Percentiles rank a stretch among this genome's conserved stretches.
phyloP scores from a whole-genome alignment of 1,140 invertebrate genomes.

The Camponotus floridanus region DNA sequence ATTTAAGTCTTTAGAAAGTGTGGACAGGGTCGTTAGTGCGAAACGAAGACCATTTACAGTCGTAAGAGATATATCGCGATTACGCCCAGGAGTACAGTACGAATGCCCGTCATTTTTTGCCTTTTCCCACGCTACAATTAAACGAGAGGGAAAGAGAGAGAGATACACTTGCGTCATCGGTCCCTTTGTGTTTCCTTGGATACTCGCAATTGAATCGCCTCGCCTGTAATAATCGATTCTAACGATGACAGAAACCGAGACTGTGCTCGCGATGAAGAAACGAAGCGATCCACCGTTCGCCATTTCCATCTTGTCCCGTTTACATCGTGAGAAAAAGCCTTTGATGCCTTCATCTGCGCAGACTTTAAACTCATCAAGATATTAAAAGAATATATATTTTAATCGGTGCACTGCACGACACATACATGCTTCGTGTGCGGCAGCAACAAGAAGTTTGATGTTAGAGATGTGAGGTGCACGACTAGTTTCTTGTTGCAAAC shows the following conservation, averaged over 20 bases:
- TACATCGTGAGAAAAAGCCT: neutral
- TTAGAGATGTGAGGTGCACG: conserved; percentile 24
- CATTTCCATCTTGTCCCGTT: conserved; percentile 4
- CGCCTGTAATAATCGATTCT: conserved; percentile 43
- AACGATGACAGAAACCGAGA: conserved; percentile 2
- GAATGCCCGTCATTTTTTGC: conserved; percentile 31
- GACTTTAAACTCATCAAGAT: neutral
- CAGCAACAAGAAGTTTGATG: conserved; percentile 38
- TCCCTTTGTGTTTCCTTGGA: neutral
- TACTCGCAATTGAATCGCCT: conserved; percentile 10
- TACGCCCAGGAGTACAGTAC: neutral
- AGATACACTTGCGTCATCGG: conserved; percentile 31
- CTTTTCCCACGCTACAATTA: conserved; percentile 34
- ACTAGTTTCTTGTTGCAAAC: conserved; percentile 11
- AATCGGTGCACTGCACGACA: conserved; percentile 17
- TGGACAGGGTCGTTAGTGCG: conserved; percentile 55
- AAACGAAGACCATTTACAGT: conserved; percentile 41
- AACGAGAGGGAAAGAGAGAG: neutral
- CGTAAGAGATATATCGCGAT: conserved; percentile 40
- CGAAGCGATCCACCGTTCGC: neutral
- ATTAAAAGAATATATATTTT: conserved; percentile 19
- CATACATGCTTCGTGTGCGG: neutral
- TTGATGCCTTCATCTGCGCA: neutral
- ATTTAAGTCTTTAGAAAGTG: conserved; percentile 51
- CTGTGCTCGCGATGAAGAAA: neutral